Conservation (phyloP, 2,113 vertebrate genomes). For the Panthera uncia region DNA sequence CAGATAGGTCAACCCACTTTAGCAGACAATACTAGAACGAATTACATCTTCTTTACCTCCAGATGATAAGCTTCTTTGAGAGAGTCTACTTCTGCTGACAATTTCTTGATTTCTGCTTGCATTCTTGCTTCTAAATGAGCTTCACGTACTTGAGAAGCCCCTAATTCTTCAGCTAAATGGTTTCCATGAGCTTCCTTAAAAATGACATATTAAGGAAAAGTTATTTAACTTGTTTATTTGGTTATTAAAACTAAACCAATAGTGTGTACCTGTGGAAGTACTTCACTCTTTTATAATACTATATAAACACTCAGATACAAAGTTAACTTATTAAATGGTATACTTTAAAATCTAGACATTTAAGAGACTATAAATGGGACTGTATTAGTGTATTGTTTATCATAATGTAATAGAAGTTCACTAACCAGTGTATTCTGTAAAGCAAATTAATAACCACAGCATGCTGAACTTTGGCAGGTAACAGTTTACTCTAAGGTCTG, state of each 20-base stretch:
- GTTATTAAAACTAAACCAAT: slow-evolving; percentile 28
- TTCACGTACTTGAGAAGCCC: slow-evolving; percentile 84
- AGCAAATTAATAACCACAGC: slow-evolving; percentile 29
- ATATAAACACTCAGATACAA: slow-evolving; percentile 14
- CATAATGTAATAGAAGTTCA: background rate
- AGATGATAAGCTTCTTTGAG: slow-evolving; percentile 73
- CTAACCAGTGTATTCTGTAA: slow-evolving; percentile 30
- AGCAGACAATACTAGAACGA: background rate
- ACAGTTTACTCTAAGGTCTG: background rate
- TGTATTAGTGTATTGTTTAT: background rate
- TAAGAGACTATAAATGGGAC: slow-evolving; percentile 1
- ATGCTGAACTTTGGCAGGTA: background rate
- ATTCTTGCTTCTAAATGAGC: slow-evolving; percentile 84
- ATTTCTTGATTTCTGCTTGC: slow-evolving; percentile 80
- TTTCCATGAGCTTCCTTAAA: slow-evolving; percentile 80
- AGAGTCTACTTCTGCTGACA: slow-evolving; percentile 83
- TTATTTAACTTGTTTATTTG: background rate
- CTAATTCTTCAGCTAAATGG: slow-evolving; percentile 84
- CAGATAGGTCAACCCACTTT: background rate
- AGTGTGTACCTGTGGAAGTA: background rate
- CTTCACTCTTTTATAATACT: background rate
- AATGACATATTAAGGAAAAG: slow-evolving; percentile 59
- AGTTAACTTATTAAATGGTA: slow-evolving; percentile 39
- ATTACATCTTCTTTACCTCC: slow-evolving; percentile 69
- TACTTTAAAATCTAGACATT: slow-evolving; percentile 44